Evolutionary conservation across 2,113 vertebrate genomes (phyloP).

Genomic region (Nothocercus nigrocapillus): DNA sequence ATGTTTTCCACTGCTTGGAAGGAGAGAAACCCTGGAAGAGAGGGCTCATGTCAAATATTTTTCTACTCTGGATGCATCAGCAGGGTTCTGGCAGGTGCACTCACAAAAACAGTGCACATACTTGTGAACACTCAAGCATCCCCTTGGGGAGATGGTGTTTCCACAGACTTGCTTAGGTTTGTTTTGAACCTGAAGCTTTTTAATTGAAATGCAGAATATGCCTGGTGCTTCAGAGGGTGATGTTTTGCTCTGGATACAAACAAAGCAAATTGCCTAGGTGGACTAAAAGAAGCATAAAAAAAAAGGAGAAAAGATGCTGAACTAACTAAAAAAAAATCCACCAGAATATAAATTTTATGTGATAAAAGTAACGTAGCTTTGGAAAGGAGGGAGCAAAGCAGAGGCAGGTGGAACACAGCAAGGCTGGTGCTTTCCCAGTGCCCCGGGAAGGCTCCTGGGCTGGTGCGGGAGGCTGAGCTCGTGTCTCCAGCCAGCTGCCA

Average conservation of each 20-base stretch:
- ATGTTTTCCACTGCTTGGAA: neutral
- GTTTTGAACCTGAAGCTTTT: neutral
- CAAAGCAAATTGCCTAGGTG: neutral
- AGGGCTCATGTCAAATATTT: constrained; percentile 4
- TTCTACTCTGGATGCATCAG: constrained; percentile 33
- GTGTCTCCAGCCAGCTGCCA: neutral
- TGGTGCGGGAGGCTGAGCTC: neutral
- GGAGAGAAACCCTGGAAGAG: neutral
- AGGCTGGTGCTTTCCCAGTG: neutral
- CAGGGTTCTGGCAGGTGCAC: constrained; percentile 51
- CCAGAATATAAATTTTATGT: neutral
- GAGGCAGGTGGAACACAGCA: neutral
- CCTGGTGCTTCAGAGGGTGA: neutral
- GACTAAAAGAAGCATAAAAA: neutral
- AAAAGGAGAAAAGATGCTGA: neutral
- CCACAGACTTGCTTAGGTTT: constrained; percentile 50
- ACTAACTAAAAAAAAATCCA: neutral
- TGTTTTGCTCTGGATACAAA: neutral
- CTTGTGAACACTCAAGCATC: constrained; percentile 5
- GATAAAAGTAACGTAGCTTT: neutral
- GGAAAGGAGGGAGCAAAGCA: neutral
- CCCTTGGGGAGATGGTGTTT: constrained; percentile 23
- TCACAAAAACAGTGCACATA: constrained; percentile 21
- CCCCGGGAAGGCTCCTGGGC: neutral
- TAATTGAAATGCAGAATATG: constrained; percentile 20